Conservation (phyloP, 2,888 invertebrate species). For the Hirtodrosophila duncani region DNA sequence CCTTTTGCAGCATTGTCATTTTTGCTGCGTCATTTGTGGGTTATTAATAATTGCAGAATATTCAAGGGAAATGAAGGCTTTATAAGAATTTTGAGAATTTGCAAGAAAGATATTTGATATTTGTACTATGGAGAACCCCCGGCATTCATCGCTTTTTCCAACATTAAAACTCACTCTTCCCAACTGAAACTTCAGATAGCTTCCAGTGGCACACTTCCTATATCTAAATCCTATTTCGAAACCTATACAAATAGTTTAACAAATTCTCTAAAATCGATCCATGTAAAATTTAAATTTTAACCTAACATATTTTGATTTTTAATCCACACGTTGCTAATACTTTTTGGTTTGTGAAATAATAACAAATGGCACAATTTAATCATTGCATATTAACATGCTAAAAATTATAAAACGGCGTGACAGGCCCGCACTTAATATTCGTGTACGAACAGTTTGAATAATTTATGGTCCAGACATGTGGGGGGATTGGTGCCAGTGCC, state of each 20-base stretch:
- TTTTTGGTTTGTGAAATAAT: slow-evolving; percentile 41
- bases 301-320: too few relatives aligned
- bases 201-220: too few relatives aligned
- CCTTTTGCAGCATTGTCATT: slow-evolving; percentile 18
- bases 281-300: too few relatives aligned
- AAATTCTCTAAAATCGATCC: too few relatives aligned
- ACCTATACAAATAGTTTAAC: too few relatives aligned
- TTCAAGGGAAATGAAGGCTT: slow-evolving; percentile 1
- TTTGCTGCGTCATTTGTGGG: slow-evolving; percentile 47
- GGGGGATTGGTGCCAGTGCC: too few relatives aligned
- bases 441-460: slow-evolving; percentile 31
- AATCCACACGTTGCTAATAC: too few relatives aligned
- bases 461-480: slow-evolving; percentile 57
- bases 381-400: slow-evolving; percentile 67
- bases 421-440: slow-evolving; percentile 40
- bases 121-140: too few relatives aligned
- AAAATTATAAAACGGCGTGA: slow-evolving; percentile 41
- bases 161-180: too few relatives aligned
- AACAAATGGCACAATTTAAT: slow-evolving; percentile 72
- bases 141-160: too few relatives aligned
- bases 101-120: neutral
- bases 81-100: neutral
- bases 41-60: slow-evolving; percentile 61
- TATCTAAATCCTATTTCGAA: too few relatives aligned
- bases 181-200: too few relatives aligned